These are phyloP conservation scores for Conger conger DNA, from an alignment of 2,113 vertebrate genomes.

Conservation along the genomic window DNA sequence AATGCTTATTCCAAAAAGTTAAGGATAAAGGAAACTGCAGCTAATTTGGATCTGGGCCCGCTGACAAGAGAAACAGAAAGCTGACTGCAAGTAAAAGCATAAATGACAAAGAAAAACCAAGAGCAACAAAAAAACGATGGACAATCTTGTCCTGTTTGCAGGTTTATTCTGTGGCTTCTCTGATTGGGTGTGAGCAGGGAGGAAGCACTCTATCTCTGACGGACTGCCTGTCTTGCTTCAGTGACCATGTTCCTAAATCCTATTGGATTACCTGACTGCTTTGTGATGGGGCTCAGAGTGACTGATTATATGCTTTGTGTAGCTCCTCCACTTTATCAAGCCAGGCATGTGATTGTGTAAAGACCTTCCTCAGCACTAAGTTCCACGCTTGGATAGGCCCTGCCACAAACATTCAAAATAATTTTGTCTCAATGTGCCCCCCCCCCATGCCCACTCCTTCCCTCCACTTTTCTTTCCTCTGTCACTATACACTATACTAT, in stretches of 20 bases:
- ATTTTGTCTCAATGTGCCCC: background rate
- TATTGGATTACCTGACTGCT: background rate
- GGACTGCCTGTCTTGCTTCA: background rate
- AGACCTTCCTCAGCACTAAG: slow-evolving; percentile 52
- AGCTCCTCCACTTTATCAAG: slow-evolving; percentile 43
- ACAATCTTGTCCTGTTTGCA: background rate
- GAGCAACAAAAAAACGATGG: background rate
- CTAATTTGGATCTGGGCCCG: background rate
- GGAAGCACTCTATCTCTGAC: too few species aligned
- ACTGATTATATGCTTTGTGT: slow-evolving; percentile 7
- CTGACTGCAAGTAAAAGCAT: background rate
- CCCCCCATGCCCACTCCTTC: background rate
- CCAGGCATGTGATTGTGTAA: slow-evolving; percentile 43
- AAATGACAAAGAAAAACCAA: background rate
- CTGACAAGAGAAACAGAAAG: background rate
- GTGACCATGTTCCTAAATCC: background rate
- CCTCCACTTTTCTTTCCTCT: background rate
- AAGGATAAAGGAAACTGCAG: background rate
- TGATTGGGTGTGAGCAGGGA: too few species aligned
- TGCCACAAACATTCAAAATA: slow-evolving; percentile 34
- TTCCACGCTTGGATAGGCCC: slow-evolving; percentile 39
- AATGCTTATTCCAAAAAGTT: background rate
- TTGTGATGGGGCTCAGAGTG: background rate
- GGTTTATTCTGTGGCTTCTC: too few species aligned
- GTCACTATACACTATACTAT: background rate